Evolutionary conservation across 2,888 invertebrate species (phyloP), one percentile per base, ranked within the genome.

Genomic region (Mechanitis mazaeus): DNA sequence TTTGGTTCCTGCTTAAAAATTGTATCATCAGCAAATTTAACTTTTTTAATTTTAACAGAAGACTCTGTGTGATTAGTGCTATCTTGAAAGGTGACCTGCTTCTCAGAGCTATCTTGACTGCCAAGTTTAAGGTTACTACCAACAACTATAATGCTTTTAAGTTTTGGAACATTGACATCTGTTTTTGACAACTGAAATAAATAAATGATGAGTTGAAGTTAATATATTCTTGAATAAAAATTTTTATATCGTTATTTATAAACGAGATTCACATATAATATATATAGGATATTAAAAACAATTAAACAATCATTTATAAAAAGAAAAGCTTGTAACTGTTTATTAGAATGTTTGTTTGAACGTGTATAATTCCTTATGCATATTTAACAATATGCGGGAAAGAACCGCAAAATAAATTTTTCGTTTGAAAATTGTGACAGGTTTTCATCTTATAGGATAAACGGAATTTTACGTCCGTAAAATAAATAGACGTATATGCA

Each of bases 1-100:
- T 78, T 84, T 4, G 74, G 67, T 5, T 83, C 78, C 47, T 73
- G 81, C 57, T 85, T 80, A 68, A 90, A 90, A 0, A 87, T 72
- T 1, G 90, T 89, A 54, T 84, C 85, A 6, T 88, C 80, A 33
- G 89, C 87, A 69, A 90, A 90, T 58, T 87, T 84, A 5, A 89
- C 90, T 60, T 77, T 84, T 61, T 89, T 90, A 1, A 68, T 70
- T 60, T 84, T 88, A 0, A 77, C 66, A 1, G 76, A 83, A 0
- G 71, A 69, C n/a, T 86, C 85, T 7, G 20, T 20, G 20, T 68
- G 75, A 55, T 71, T 73, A 3, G 62, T 73, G 0, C 84, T 83
- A 12, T 87, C 88, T 58, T 82, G 84, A 67, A 83, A 84, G 0
- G 85, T 86, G 38, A 83, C 84, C 28, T 87, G 87, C 63, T 86